phyloP scores from a whole-genome alignment of 2,888 invertebrate genomes.

The Tachina fera region DNA sequence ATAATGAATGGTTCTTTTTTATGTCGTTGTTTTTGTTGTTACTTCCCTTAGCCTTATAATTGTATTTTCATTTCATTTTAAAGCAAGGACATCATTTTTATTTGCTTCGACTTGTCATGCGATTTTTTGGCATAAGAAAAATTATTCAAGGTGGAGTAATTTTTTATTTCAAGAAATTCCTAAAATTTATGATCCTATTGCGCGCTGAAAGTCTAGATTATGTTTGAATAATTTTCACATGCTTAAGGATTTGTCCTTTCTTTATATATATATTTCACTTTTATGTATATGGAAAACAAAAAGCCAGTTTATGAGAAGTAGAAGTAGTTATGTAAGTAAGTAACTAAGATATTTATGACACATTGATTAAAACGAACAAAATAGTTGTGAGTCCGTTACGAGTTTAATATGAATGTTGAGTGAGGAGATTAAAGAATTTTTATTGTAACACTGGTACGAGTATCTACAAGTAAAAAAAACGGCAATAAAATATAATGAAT shows the following conservation, averaged over 20 bases:
- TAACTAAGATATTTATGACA: conserved; percentile 30
- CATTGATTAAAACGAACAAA: conserved; percentile 46
- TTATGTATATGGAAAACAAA: conserved; percentile 27
- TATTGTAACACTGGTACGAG: conserved; percentile 31
- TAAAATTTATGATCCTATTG: conserved; percentile 65
- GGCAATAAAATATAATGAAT: conserved; percentile 49
- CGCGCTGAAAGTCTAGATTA: conserved; percentile 70
- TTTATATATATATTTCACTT: neutral
- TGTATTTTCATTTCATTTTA: conserved; percentile 12
- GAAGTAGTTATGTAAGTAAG: neutral
- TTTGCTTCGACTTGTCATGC: conserved; percentile 70
- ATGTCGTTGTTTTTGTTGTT: neutral
- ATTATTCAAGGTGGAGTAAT: conserved; percentile 55
- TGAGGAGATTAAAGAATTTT: conserved; percentile 24
- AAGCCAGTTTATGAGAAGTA: conserved; percentile 13
- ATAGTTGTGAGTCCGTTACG: conserved; percentile 34
- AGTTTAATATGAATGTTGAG: conserved; percentile 8
- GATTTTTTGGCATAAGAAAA: conserved; percentile 44
- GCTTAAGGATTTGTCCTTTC: conserved; percentile 67
- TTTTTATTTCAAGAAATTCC: conserved; percentile 34
- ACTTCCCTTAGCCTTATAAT: neutral
- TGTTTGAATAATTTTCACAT: conserved; percentile 72
- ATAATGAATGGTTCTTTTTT: conserved; percentile 44
- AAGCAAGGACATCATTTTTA: conserved; percentile 69
- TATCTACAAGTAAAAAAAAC: conserved; percentile 16